These are phyloP conservation scores for Hedychridium roseum DNA, from an alignment of 2,888 invertebrate species.

Conservation along the genomic window DNA sequence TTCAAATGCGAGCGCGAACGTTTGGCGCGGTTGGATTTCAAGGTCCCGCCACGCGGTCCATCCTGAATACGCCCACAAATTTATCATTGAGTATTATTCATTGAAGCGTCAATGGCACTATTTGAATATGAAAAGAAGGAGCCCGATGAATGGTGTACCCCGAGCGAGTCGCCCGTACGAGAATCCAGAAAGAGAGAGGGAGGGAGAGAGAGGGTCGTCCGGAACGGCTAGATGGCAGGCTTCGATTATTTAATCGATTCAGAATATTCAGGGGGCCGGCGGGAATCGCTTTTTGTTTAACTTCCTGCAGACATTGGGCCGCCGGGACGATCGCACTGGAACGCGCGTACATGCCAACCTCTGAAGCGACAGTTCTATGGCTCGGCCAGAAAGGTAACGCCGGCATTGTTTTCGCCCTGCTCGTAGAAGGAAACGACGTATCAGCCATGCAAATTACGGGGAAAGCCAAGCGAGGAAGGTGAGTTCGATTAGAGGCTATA, in stretches of 20 bases:
- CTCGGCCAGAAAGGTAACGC: conserved; percentile 25
- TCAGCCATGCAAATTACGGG: conserved; percentile 37
- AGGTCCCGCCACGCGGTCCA: conserved; percentile 54
- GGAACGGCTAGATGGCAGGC: conserved; percentile 54
- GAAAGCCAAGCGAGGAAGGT: too few relatives aligned
- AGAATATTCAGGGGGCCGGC: conserved; percentile 57
- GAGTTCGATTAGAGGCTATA: too few relatives aligned
- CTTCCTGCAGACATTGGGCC: conserved; percentile 57
- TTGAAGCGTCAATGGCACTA: conserved; percentile 63
- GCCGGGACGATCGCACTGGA: conserved; percentile 29
- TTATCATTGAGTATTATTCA: conserved; percentile 64
- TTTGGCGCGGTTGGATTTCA: conserved; percentile 55
- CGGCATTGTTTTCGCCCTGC: conserved; percentile 40
- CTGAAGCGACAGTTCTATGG: conserved; percentile 21
- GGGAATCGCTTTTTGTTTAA: conserved; percentile 59
- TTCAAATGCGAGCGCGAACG: conserved; percentile 44
- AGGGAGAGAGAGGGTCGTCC: conserved; percentile 22
- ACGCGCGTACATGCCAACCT: not conserved
- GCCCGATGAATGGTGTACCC: conserved; percentile 51
- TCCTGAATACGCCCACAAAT: conserved; percentile 63
- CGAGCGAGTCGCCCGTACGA: conserved; percentile 28
- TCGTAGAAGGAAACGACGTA: conserved; percentile 38
- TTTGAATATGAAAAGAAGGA: conserved; percentile 64
- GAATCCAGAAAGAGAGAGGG: conserved; percentile 12
- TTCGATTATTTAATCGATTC: conserved; percentile 64